Percentiles rank a stretch among this genome's conserved stretches.
phyloP scores from a whole-genome alignment of 2,888 invertebrate species.

The Ditylenchus weischeri region DNA sequence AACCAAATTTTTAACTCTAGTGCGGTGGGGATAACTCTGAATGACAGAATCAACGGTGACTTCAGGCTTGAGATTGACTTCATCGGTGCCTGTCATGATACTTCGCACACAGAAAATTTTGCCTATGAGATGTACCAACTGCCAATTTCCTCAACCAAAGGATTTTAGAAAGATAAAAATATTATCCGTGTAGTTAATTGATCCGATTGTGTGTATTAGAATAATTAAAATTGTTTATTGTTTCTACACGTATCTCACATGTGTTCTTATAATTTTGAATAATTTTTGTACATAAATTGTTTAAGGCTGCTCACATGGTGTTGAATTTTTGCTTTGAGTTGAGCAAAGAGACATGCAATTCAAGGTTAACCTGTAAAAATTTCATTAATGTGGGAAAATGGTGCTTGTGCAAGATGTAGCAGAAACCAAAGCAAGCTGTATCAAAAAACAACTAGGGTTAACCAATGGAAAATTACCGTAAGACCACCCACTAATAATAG shows the following conservation, averaged over 20 bases:
- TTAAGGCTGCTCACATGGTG: slow-evolving; percentile 1
- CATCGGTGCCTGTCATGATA: slow-evolving; percentile 80
- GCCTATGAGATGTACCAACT: slow-evolving; percentile 88
- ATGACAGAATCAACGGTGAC: slow-evolving; percentile 76
- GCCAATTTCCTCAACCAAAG: slow-evolving; percentile 47
- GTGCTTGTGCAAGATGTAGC: too few species aligned
- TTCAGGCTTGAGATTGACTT: slow-evolving; percentile 89
- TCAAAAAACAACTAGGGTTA: too few species aligned
- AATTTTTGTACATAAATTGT: slow-evolving; percentile 60
- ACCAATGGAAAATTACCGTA: too few species aligned
- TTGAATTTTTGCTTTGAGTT: slow-evolving; percentile 2
- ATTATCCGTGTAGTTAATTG: background rate
- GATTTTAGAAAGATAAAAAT: slow-evolving; percentile 30
- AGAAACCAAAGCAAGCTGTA: too few species aligned
- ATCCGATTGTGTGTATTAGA: background rate
- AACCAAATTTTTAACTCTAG: slow-evolving; percentile 65
- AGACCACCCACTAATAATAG: too few species aligned
- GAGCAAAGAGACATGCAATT: background rate
- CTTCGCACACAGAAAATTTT: slow-evolving; percentile 75
- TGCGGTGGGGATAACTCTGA: slow-evolving; percentile 78
- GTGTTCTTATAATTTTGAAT: too few species aligned
- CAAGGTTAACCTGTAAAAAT: background rate
- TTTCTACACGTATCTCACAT: too few species aligned
- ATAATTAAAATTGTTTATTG: slow-evolving; percentile 17
- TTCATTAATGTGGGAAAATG: too few species aligned